Evolutionary conservation across 2,113 vertebrate genomes (phyloP), one percentile per base, ranked within the genome.

Genomic region (Vidua chalybeata): DNA sequence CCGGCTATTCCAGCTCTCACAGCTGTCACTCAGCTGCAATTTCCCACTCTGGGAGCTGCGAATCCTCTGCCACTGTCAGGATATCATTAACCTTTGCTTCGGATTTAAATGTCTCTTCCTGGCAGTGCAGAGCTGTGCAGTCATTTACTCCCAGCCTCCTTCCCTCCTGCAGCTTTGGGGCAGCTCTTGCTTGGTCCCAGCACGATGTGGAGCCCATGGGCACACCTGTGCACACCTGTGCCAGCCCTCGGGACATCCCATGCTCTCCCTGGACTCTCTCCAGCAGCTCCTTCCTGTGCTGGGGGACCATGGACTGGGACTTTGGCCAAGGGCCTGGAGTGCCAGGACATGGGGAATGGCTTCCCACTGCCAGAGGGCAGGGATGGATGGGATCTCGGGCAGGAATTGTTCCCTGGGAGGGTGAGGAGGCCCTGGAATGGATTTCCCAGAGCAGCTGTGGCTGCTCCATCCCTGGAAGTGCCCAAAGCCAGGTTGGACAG

Each of bases 21-120:
- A 9, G 63, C 71, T 83, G 89, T 73, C 81, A 58, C 63, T 80
- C 93, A 73, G 64, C 77, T 35, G 76, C 87, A 56, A 48, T 82
- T 92, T 55, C 93, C 87, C 78, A 4, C 51, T 59, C 86, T 8
- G 46, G 83, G 78, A 68, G 69, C 79, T 45, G 56, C 1, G 26
- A 58, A 78, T 83, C 77, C 63, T 76, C 84, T 15, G 46, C 41
- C 71, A 4, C 84, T 90, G 91, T 61, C 94, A 89, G 81, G 95
- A 82, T 87, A 59, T 84, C 90, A 58, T 89, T 94, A 90, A 95
- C 87, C 89, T 96, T 93, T 95, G 75, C 67, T 59, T 79, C 5
- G 64, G 87, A 54, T 88, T 67, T 48, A 26, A 93, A 71, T 8
- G 74, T 35, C 82, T 61, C 64, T n/a, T 59, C 67, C 41, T 84